A percentile compares a stretch with the other conserved stretches of the same genome.
Evolutionary conservation across 1,140 invertebrate species (phyloP).

Genomic region (Dendrolimus kikuchii): DNA sequence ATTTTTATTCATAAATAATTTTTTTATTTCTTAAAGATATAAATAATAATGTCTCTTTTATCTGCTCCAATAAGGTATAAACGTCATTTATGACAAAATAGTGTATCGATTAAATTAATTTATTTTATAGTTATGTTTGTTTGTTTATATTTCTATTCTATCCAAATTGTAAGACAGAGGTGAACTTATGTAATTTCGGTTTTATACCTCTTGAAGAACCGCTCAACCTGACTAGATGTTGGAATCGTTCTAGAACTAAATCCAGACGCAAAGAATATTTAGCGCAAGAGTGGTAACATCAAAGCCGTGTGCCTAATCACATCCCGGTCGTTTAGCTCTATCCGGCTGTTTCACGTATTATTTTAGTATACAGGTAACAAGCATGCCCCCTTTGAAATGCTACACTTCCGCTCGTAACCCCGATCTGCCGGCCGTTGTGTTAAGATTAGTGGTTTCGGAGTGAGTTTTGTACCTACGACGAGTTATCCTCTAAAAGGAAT

Average conservation of each 20-base stretch:
- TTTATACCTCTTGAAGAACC: no score
- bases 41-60: no score
- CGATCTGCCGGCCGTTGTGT: conserved; percentile 7
- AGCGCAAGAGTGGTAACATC: conserved; percentile 19
- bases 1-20: no score
- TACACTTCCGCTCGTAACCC: conserved; percentile 56
- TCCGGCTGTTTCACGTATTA: conserved; percentile 26
- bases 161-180: no score
- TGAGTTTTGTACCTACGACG: conserved; percentile 15
- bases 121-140: no score
- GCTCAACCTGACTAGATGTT: no score
- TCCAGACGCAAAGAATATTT: conserved; percentile 13
- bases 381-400: conserved; percentile 55
- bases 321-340: conserved; percentile 21
- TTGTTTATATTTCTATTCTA: no score
- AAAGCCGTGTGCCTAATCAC: conserved; percentile 48
- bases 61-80: no score
- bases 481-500: conserved; percentile 3
- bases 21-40: no score
- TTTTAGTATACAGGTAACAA: conserved; percentile 51
- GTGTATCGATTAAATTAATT: no score
- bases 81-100: no score
- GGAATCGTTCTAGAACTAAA: neutral
- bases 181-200: no score
- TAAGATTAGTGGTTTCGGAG: neutral